These are phyloP conservation scores for Catalaphyllia jardinei DNA, from an alignment of 64 coral and sea anemone genomes.

Conservation along the genomic window DNA sequence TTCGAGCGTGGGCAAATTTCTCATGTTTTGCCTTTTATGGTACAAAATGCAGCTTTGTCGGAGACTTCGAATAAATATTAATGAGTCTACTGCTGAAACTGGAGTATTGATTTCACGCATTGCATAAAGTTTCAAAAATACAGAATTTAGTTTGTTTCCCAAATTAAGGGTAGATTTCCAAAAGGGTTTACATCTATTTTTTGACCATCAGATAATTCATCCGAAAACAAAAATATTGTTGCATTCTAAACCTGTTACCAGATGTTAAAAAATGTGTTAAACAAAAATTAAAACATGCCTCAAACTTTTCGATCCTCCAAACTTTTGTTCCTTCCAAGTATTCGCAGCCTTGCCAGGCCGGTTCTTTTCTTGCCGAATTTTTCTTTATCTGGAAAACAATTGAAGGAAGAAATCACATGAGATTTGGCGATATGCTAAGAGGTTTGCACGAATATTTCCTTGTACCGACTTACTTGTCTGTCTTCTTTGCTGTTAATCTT, in stretches of 20 bases:
- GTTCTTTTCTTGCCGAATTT: background rate
- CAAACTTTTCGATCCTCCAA: conserved; percentile 47
- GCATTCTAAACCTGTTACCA: background rate
- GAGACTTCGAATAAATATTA: background rate
- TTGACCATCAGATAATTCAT: no score
- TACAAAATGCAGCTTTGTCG: background rate
- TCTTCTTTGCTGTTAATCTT: background rate
- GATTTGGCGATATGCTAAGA: background rate
- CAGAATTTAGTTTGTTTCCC: no score
- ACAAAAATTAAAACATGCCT: background rate
- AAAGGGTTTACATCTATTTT: no score
- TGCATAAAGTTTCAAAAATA: background rate
- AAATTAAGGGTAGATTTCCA: no score
- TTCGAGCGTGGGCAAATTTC: background rate
- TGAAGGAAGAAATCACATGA: no score
- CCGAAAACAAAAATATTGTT: background rate
- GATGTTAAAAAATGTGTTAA: background rate
- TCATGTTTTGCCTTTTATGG: background rate
- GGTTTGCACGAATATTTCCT: background rate
- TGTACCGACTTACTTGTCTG: background rate
- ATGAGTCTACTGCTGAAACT: background rate
- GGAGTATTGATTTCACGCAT: background rate
- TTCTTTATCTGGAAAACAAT: background rate
- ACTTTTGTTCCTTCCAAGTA: conserved; percentile 4
- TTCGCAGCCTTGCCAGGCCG: background rate